These are phyloP conservation scores for Pyrocephalus nanus DNA, from an alignment of 2,797 vertebrate genomes.

Conservation along the genomic window DNA sequence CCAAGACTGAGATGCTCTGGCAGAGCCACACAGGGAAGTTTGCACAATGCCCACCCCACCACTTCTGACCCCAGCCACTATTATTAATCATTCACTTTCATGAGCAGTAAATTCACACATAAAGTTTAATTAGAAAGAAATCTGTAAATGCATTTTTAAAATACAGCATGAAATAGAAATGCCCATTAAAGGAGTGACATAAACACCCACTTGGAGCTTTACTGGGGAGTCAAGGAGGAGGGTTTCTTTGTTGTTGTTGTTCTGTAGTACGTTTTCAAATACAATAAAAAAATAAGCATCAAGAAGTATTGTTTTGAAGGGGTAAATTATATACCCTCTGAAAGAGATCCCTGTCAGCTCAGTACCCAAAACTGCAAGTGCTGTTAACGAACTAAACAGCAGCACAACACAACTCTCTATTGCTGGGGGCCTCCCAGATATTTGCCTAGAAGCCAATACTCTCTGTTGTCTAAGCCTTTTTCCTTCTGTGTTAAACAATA, in stretches of 20 bases:
- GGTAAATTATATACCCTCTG: not conserved
- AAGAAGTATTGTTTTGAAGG: conserved; percentile 46
- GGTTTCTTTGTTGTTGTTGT: not conserved
- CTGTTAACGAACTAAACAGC: not conserved
- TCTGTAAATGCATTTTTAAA: conserved; percentile 46
- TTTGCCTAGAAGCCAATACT: not conserved
- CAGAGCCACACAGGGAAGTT: not conserved
- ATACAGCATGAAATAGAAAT: conserved; percentile 46
- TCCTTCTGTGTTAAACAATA: not conserved
- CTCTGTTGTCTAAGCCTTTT: not conserved
- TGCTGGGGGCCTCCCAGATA: conserved; percentile 5
- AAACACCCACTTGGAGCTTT: not conserved
- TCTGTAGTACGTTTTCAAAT: conserved; percentile 2
- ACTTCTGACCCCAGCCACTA: not conserved
- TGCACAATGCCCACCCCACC: conserved; percentile 2
- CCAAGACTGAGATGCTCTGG: conserved; percentile 22
- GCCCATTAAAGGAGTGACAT: not conserved
- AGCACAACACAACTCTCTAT: not conserved
- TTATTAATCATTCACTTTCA: conserved; percentile 44
- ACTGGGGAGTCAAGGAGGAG: not conserved
- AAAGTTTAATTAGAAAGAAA: conserved; percentile 56
- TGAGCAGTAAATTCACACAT: conserved; percentile 38
- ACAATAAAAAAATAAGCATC: conserved; percentile 4
- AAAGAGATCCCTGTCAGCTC: conserved; percentile 36
- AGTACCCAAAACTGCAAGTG: not conserved